Evolutionary conservation across 2,797 vertebrate species (phyloP), one percentile per base, ranked within the genome.

Genomic region (Ptychobarbus kaznakovi): DNA sequence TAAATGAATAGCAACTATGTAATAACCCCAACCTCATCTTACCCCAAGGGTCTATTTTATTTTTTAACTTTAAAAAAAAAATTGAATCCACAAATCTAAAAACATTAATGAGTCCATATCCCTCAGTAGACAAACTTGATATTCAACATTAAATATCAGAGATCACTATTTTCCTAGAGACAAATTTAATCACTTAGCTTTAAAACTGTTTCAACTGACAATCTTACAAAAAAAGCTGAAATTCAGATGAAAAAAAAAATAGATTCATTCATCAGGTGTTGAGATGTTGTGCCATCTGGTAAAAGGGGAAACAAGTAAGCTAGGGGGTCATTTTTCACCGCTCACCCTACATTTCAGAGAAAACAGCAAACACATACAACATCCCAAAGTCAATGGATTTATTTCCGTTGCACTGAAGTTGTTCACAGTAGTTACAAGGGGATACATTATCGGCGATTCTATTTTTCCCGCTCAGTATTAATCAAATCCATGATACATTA

Each of bases 351-450:
- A 4, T 82, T 74, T 58, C 78, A 63, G 51, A 75, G 80, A 80
- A 68, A 80, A 22, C 16, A n/a, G 18, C 63, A 80, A 80, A 80
- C 25, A 53, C 89, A 87, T 66, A 80, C 90, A 80, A 89, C 73
- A 68, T 83, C 88, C 83, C 89, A 95, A 95, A 96, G 95, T 95
- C 95, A 97, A 97, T 96, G 96, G 96, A 95, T 98, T 98, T 98
- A 98, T 98, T 97, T 96, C 95, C 97, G 96, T 93, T 95, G 97
- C 96, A 97, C 95, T 96, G 95, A 96, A 96, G 96, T 96, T 94
- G 96, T 96, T 98, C 97, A 98, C 97, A 98, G 97, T 97, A 96
- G 94, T 95, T 96, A 97, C 96, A 95, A 94, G 96, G 95, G 94
- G 95, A 95, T 95, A 97, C 96, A 96, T 95, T 91, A 93, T 94